These are phyloP conservation scores for Drosophila neocordata DNA, from an alignment of 1,140 invertebrate genomes.

Conservation along the genomic window DNA sequence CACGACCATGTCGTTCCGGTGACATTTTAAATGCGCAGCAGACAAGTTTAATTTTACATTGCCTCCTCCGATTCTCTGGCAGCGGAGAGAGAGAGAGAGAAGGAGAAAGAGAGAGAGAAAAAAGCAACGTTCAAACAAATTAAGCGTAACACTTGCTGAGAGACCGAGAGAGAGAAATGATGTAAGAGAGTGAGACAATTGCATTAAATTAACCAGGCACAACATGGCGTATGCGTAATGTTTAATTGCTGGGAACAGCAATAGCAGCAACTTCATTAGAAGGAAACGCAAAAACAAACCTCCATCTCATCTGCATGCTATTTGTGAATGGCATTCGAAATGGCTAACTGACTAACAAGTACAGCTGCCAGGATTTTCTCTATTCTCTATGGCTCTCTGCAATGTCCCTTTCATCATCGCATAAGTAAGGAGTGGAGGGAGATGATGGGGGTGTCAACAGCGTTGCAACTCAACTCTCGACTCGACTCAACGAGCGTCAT, in stretches of 20 bases:
- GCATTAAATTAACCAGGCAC: conserved; percentile 73
- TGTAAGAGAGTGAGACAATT: conserved; percentile 55
- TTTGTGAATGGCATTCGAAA: conserved; percentile 66
- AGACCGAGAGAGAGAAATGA: conserved; percentile 1
- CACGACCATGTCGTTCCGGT: conserved; percentile 47
- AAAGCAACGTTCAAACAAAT: conserved; percentile 68
- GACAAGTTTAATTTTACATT: conserved; percentile 76
- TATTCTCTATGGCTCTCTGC: no score
- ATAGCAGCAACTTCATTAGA: conserved; percentile 75
- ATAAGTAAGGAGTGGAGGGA: conserved; percentile 3
- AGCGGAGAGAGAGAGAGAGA: no score
- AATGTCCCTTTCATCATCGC: conserved; percentile 19
- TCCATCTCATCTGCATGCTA: conserved; percentile 68
- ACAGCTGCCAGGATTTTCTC: conserved; percentile 25
- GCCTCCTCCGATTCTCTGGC: conserved; percentile 14
- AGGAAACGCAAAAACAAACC: conserved; percentile 19
- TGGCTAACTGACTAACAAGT: conserved; percentile 58
- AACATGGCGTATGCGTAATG: conserved; percentile 70
- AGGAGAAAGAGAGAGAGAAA: neutral
- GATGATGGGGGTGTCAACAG: conserved; percentile 22
- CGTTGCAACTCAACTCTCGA: conserved; percentile 8
- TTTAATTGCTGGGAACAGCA: conserved; percentile 75
- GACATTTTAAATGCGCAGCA: conserved; percentile 79
- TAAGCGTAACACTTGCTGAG: conserved; percentile 58
- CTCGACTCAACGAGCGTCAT: conserved; percentile 52